phyloP scores from a whole-genome alignment of 1,140 invertebrate genomes.

The Drosophila watanabei region DNA sequence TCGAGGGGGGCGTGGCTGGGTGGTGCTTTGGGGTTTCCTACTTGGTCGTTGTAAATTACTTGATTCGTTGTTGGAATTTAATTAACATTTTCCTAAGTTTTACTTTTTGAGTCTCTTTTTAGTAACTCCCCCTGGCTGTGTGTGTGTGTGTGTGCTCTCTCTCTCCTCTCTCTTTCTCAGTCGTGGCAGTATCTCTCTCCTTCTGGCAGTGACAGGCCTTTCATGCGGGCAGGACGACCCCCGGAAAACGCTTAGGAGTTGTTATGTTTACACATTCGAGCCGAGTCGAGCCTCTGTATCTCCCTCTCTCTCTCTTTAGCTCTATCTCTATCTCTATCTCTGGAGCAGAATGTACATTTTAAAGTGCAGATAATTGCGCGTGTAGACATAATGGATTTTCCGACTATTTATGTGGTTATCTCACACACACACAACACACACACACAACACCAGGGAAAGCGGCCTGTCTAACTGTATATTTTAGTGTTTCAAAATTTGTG shows the following conservation, averaged over 20 bases:
- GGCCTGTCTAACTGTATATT: neutral
- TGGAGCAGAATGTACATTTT: slow-evolving; percentile 69
- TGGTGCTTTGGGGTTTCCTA: slow-evolving; percentile 80
- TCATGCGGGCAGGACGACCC: slow-evolving; percentile 49
- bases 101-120: slow-evolving; percentile 75
- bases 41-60: slow-evolving; percentile 83
- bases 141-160: slow-evolving; percentile 17
- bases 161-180: neutral
- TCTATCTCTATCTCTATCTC: slow-evolving; percentile 37
- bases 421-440: slow-evolving; percentile 2
- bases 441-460: neutral
- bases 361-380: slow-evolving; percentile 80
- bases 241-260: slow-evolving; percentile 50
- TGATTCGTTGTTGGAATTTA: slow-evolving; percentile 84
- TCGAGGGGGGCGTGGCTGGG: slow-evolving; percentile 14
- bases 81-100: slow-evolving; percentile 84
- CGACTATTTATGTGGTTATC: slow-evolving; percentile 68
- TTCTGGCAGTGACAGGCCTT: slow-evolving; percentile 44
- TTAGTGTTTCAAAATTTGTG: neutral
- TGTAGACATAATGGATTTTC: slow-evolving; percentile 81
- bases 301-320: slow-evolving; percentile 18
- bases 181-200: slow-evolving; percentile 9
- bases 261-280: slow-evolving; percentile 66
- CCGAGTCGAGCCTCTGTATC: slow-evolving; percentile 16
- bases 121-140: slow-evolving; percentile 53